Conservation (phyloP, 1,140 invertebrate genomes). For the Meloidogyne exigua region DNA sequence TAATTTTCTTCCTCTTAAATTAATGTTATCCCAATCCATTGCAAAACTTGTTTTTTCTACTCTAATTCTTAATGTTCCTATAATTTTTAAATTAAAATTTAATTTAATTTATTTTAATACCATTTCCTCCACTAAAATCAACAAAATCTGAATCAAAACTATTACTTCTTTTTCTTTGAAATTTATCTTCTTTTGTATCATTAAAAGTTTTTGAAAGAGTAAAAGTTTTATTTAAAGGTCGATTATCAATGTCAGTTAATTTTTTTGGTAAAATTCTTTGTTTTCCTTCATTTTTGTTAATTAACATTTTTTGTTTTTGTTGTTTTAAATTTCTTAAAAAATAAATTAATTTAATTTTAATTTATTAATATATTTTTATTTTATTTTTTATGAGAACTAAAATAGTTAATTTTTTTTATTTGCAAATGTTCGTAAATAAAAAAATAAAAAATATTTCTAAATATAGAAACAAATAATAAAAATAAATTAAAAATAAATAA, state of each 20-base stretch:
- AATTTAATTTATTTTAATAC: neutral
- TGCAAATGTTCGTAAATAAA: neutral
- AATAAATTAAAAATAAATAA: neutral
- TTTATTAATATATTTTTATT: too few relatives aligned
- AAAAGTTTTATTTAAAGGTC: slow-evolving; percentile 20
- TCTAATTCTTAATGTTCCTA: neutral
- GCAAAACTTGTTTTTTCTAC: slow-evolving; percentile 6
- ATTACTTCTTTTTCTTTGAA: slow-evolving; percentile 1
- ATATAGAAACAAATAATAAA: neutral
- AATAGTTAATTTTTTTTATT: neutral
- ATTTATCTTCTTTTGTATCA: slow-evolving; percentile 9
- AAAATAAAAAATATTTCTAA: slow-evolving; percentile 4
- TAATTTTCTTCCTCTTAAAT: neutral
- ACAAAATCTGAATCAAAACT: slow-evolving; percentile 21
- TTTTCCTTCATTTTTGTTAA: neutral
- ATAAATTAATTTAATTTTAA: neutral
- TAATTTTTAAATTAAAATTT: neutral
- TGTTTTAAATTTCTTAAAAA: slow-evolving; percentile 3
- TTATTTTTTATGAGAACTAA: too few relatives aligned
- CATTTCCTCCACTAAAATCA: neutral
- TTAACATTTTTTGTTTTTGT: neutral
- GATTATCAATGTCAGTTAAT: neutral
- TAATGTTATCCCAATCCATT: neutral
- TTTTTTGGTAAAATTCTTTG: neutral
- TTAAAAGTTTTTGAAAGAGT: neutral